Evolutionary conservation across 1,140 invertebrate genomes (phyloP), one percentile per base, ranked within the genome.

Genomic region (Philaenus spumarius): DNA sequence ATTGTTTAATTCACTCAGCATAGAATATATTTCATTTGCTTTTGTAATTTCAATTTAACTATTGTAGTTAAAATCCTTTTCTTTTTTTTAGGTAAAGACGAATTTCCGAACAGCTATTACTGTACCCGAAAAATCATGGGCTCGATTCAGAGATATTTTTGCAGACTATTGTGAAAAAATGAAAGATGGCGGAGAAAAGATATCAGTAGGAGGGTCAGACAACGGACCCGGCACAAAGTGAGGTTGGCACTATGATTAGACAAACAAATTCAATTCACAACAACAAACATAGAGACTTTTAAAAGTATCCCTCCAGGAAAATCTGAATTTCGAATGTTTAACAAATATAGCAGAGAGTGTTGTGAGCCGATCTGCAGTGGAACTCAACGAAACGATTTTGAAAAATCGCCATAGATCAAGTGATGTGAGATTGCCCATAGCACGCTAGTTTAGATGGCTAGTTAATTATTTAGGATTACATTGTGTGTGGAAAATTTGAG

Each of bases 51-150:
- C n/a, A n/a, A n/a, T n/a, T n/a, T n/a, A n/a, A n/a, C n/a, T n/a
- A n/a, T n/a, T n/a, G n/a, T n/a, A n/a, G n/a, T n/a, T n/a, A n/a
- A n/a, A n/a, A n/a, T n/a, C n/a, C n/a, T 50, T 55, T 53, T 64
- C 60, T 19, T 47, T 60, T 59, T 76, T 72, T 6, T 73, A 95
- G 92, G 95, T 97, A 61, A 95, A 97, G 76, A 93, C 90, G 69
- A 95, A 95, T 77, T 97, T 96, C 78, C 89, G 95, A 77, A 96
- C 94, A 68, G 93, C 95, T 64, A 96, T 98, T 73, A 98, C 95
- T 65, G 93, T 98, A 73, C 95, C 95, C 64, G 95, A 98, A 75
- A 94, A 96, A 75, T 96, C 94, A 64, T 98, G 95, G 95, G 83
- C 84, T 58, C 85, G 91, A 66, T 97, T 97, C 82, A 87, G 94